Conservation (phyloP, 2,888 invertebrate species). For the Parapristionchus giblindavisi region DNA sequence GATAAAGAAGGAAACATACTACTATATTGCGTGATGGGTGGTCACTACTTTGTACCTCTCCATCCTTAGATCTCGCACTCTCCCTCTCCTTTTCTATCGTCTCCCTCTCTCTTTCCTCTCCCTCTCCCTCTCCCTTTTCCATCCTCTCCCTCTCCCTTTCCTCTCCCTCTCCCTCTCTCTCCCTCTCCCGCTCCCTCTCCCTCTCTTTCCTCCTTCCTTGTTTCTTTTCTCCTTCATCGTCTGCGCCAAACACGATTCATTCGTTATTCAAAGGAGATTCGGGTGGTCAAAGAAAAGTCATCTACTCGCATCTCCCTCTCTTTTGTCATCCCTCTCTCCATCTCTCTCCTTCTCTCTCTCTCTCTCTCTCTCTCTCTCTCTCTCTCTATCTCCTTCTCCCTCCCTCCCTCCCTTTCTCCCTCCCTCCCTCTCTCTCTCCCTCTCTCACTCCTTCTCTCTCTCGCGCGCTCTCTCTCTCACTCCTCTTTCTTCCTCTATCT, state of each 20-base stretch:
- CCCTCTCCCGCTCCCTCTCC: not conserved
- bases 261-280: not conserved
- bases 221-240: slow-evolving; percentile 8
- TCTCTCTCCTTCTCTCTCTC: not conserved
- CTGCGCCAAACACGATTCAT: not conserved
- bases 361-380: slow-evolving; percentile 16
- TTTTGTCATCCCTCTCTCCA: slow-evolving; percentile 13
- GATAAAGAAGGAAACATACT: not conserved
- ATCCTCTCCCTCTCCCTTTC: not conserved
- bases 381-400: too few relatives aligned
- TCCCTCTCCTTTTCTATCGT: slow-evolving; percentile 1
- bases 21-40: not conserved
- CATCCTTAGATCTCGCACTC: not conserved
- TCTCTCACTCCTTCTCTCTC: too few relatives aligned
- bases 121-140: not conserved
- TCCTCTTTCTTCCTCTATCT: too few relatives aligned
- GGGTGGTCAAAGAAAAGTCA: too few relatives aligned
- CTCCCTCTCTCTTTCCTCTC: not conserved
- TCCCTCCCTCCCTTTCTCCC: not conserved
- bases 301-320: not conserved
- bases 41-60: too few relatives aligned
- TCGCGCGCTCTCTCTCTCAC: too few relatives aligned
- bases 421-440: not conserved
- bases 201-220: not conserved
- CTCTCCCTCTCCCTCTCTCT: not conserved